Evolutionary conservation across 2,797 vertebrate genomes (phyloP), one percentile per base, ranked within the genome.

Genomic region (Typhlichthys eigenmanni): DNA sequence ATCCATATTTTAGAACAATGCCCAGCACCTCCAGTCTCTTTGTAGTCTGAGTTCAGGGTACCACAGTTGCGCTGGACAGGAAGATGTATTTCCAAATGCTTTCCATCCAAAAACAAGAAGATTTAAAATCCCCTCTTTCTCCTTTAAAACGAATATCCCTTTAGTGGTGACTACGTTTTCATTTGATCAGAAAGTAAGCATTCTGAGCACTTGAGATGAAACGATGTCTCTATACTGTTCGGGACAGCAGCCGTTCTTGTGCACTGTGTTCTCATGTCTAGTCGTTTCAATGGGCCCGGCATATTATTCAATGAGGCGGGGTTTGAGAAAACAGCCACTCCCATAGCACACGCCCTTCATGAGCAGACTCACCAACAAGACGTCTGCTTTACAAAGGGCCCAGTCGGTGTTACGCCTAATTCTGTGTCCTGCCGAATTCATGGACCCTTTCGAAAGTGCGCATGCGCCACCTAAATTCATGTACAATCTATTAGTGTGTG

Each of bases 21-120:
- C 9, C 65, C 47, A 49, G 48, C 71, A 72, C 58, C 76, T 78
- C 71, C 43, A 74, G 72, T 82, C 76, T 79, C 80, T 87, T 86
- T 82, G 79, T 87, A 81, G 80, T 85, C 78, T 84, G 85, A 81
- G 55, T 77, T 85, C 76, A 83, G 85, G 85, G 83, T 80, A 87
- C 84, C 86, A 85, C 74, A 58, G 83, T 29, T 56, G 75, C 74
- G 76, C 80, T 84, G 80, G 80, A 72, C 80, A 78, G 71, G 64
- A 66, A 47, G 68, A 66, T 62, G 81, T 47, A 58, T 16, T 80
- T 76, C 85, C 68, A 17, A 71, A 74, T 45, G 56, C 80, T 78
- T 87, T 69, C 88, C 89, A 92, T 91, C 84, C 82, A 83, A 53
- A 16, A 56, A 8, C 70, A 1, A 1, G 52, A 55, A 50, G 24